Evolutionary conservation across 2,888 invertebrate species (phyloP).

Genomic region (Agrilus mali): DNA sequence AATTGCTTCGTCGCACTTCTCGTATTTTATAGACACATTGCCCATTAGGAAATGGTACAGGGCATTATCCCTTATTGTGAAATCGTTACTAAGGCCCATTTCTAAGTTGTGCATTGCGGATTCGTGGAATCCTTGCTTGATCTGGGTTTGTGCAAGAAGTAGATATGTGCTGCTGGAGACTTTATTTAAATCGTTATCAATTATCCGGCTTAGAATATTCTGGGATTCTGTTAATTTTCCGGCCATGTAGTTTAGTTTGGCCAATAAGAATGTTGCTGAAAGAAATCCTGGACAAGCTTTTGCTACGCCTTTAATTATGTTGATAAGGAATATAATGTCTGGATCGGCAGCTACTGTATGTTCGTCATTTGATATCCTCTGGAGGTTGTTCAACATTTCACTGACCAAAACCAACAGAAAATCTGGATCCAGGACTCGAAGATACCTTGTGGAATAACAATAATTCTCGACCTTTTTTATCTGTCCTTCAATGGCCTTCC

Average conservation of each 20-base stretch:
- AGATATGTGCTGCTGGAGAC: conserved; percentile 74
- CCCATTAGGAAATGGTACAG: conserved; percentile 82
- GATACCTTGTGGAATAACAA: conserved; percentile 63
- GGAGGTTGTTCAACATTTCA: conserved; percentile 63
- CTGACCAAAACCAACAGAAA: conserved; percentile 68
- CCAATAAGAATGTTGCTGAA: conserved; percentile 53
- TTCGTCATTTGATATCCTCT: conserved; percentile 26
- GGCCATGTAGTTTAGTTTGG: conserved; percentile 67
- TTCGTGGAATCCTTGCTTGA: conserved; percentile 55
- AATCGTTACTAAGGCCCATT: conserved; percentile 82
- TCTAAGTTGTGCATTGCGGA: conserved; percentile 80
- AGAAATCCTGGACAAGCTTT: conserved; percentile 74
- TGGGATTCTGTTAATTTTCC: conserved; percentile 66
- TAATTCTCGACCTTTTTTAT: conserved; percentile 38
- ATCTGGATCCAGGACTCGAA: conserved; percentile 70
- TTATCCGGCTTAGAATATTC: conserved; percentile 55
- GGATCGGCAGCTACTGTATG: conserved; percentile 22
- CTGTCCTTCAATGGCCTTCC: conserved; percentile 48
- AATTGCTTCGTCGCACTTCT: conserved; percentile 57
- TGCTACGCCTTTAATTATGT: conserved; percentile 57
- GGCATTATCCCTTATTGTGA: conserved; percentile 82
- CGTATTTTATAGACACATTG: conserved; percentile 63
- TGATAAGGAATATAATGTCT: conserved; percentile 44
- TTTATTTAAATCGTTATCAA: conserved; percentile 62
- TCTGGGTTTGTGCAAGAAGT: conserved; percentile 73